Evolutionary conservation across 2,888 invertebrate species (phyloP).

Genomic region (Polydrusus pterygomalis): DNA sequence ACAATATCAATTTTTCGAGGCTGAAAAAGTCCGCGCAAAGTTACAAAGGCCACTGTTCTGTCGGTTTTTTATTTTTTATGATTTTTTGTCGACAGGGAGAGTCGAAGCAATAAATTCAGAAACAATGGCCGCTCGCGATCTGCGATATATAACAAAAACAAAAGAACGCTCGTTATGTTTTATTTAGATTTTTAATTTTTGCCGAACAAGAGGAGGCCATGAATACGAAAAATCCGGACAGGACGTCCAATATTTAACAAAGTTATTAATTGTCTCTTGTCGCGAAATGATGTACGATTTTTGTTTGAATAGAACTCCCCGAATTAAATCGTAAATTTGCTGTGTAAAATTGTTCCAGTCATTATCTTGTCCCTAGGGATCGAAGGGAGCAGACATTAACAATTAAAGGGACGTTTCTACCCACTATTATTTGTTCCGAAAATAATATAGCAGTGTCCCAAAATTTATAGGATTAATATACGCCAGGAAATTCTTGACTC

Average conservation of each 20-base stretch:
- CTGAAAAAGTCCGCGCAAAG: constrained; percentile 57
- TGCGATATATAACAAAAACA: constrained; percentile 66
- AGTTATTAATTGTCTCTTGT: constrained; percentile 68
- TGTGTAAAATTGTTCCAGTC: constrained; percentile 55
- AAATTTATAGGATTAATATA: too few relatives aligned
- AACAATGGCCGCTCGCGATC: constrained; percentile 69
- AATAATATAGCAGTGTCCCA: not conserved
- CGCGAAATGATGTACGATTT: constrained; percentile 67
- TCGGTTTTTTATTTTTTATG: constrained; percentile 44
- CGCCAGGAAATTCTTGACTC: too few relatives aligned
- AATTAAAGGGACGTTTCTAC: constrained; percentile 15
- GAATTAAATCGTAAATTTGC: constrained; percentile 61
- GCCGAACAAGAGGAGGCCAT: constrained; percentile 65
- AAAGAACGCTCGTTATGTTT: constrained; percentile 68
- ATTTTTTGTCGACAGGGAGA: constrained; percentile 58
- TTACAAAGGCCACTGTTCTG: constrained; percentile 58
- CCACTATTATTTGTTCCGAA: not conserved
- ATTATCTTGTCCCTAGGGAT: constrained; percentile 55
- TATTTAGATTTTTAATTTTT: constrained; percentile 70
- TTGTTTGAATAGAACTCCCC: constrained; percentile 65
- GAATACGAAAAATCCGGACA: constrained; percentile 60
- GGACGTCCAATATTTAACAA: constrained; percentile 67
- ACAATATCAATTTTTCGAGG: constrained; percentile 62
- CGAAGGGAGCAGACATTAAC: constrained; percentile 25
- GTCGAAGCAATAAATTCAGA: constrained; percentile 67